Base-by-base conservation (phyloP, 2,888 invertebrate species). In the Lissonota sp. region DNA sequence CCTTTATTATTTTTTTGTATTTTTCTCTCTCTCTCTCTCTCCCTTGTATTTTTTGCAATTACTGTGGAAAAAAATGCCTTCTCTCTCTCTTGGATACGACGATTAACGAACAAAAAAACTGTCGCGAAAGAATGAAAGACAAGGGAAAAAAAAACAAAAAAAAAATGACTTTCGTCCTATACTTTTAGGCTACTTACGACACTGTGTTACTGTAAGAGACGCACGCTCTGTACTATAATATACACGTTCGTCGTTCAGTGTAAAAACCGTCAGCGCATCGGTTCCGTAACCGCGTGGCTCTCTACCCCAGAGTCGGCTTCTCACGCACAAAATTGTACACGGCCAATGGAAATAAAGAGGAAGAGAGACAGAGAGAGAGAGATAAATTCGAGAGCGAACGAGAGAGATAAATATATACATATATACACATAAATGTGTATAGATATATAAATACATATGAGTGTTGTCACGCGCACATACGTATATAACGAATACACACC, bases 241-340 rank as follows among this genome's bases (percentile, higher is more conserved):
- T 73, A 72, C 53, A 49, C 72, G 78, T 78, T 78, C 71, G 69
- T 69, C 75, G 71, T 77, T 51, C 78, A 37, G 67, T 82, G 78
- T 74, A 82, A 79, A 82, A 78, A 82, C 67, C 74, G 70, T 67
- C 81, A 58, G 26, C 26, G 26, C 78, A 74, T 78, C 78, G 78
- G 72, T 77, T 80, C 80, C 53, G 81, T 81, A 81, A 82, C 81
- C 81, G 81, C 81, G 75, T 82, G 81, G 81, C 26, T 26, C 26
- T 26, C 26, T 26, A 80, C 78, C 78, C 78, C 74, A 67, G 71
- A 78, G 78, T 78, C 74, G 66, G 80, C 71, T 80, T 80, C 81
- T 78, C 81, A 82, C 81, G 81, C 81, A 82, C 81, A 75, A 78
- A 75, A 75, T 75, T 71, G 81, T 82, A 82, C 71, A 79, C 26